phyloP scores from a whole-genome alignment of 2,888 invertebrate genomes.

The Latrodectus elegans region DNA sequence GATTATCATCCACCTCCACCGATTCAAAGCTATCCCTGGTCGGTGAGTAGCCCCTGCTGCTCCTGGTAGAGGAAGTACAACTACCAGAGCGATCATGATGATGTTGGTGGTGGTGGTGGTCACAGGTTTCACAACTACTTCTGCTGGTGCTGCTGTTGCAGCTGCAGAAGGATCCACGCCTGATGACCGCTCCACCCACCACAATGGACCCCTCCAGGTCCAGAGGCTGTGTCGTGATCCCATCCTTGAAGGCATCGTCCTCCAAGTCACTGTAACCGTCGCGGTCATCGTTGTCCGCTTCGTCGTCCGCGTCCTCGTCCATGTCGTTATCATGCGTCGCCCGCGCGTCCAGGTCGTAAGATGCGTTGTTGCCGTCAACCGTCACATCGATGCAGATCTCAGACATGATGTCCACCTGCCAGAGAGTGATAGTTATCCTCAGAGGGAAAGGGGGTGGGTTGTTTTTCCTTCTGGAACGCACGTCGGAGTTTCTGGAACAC shows the following conservation, averaged over 20 bases:
- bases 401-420: slow-evolving; percentile 27
- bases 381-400: slow-evolving; percentile 36
- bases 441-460: background rate
- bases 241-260: background rate
- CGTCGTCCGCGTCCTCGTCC: slow-evolving; percentile 20
- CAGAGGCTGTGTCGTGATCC: slow-evolving; percentile 21
- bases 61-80: slow-evolving; percentile 26
- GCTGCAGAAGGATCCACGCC: slow-evolving; percentile 38
- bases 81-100: slow-evolving; percentile 6
- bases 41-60: slow-evolving; percentile 33
- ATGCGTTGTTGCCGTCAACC: background rate
- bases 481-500: background rate
- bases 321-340: background rate
- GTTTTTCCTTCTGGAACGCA: background rate
- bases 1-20: slow-evolving; percentile 72
- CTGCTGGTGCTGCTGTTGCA: slow-evolving; percentile 24
- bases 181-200: slow-evolving; percentile 36
- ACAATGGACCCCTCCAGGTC: slow-evolving; percentile 65
- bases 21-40: slow-evolving; percentile 9
- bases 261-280: slow-evolving; percentile 10
- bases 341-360: slow-evolving; percentile 10
- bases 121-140: slow-evolving; percentile 10
- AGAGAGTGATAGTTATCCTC: background rate
- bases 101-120: background rate
- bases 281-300: slow-evolving; percentile 55